A percentile compares a stretch with the other conserved stretches of the same genome.
Conservation (phyloP, 2,797 vertebrate species). For the Rachycentron canadum region DNA sequence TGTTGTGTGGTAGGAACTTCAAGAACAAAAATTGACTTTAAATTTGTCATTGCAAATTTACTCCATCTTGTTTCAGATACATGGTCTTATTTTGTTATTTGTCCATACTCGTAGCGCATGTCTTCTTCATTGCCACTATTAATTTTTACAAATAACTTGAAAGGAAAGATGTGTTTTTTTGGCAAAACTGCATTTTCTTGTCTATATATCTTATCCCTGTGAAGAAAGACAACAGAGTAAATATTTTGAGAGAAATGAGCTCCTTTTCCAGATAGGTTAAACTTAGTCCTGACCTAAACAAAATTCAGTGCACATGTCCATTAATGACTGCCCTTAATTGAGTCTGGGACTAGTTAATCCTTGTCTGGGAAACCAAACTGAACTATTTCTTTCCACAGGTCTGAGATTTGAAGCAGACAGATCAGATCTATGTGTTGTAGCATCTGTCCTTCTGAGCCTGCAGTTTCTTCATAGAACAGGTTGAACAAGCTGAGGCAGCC, state of each 20-base stretch:
- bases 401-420: slow-evolving; percentile 3
- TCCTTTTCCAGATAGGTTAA: neutral
- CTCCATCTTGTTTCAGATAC: neutral
- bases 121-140: neutral
- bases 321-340: slow-evolving; percentile 5
- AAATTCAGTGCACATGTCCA: slow-evolving; percentile 1
- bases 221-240: no score
- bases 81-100: neutral
- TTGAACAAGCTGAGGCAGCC: slow-evolving; percentile 68
- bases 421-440: slow-evolving; percentile 34
- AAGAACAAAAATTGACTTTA: neutral
- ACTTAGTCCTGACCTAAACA: slow-evolving; percentile 11
- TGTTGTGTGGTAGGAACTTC: neutral
- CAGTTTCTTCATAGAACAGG: slow-evolving; percentile 68
- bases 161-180: neutral
- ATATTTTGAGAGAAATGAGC: neutral
- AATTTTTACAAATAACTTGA: neutral
- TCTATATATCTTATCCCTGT: no score
- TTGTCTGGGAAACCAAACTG: slow-evolving; percentile 8
- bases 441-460: slow-evolving; percentile 31
- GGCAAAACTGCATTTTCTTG: no score
- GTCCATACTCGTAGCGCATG: neutral
- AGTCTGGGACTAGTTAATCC: slow-evolving; percentile 7
- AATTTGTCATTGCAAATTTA: neutral
- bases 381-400: slow-evolving; percentile 14